Conservation (phyloP, 2,797 vertebrate species). For the Mus minutoides region DNA sequence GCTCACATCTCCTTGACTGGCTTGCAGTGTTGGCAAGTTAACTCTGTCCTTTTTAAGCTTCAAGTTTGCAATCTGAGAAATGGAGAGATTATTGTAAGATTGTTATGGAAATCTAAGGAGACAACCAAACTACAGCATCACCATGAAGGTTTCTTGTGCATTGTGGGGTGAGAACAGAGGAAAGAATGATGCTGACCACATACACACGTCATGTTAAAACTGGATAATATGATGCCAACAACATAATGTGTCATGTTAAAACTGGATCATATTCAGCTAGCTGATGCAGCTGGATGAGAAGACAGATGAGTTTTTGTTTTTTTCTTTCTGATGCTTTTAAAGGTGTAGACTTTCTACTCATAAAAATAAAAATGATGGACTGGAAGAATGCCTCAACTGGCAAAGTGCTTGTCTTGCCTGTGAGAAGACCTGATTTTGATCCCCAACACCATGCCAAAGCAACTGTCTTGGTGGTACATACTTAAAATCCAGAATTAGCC, state of each 20-base stretch:
- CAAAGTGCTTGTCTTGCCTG: not conserved
- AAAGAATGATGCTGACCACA: not conserved
- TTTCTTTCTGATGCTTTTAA: not conserved
- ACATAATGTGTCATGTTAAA: not conserved
- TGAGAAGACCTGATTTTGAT: not conserved
- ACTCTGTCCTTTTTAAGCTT: slow-evolving; percentile 18
- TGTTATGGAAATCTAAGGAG: not conserved
- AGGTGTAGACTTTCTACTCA: not conserved
- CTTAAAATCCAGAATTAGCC: not conserved
- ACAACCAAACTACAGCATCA: not conserved
- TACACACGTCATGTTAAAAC: not conserved
- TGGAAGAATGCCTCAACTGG: not conserved
- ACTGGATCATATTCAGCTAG: not conserved
- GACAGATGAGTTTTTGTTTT: not conserved
- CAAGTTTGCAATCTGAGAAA: not conserved
- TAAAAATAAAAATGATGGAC: not conserved
- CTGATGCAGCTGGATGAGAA: not conserved
- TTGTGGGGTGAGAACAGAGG: not conserved
- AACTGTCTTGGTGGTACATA: not conserved
- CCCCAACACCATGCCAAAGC: not conserved
- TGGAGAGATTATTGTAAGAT: not conserved
- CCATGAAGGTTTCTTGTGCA: not conserved
- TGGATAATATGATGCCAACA: not conserved
- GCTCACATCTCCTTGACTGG: not conserved
- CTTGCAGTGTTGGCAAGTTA: not conserved